These are phyloP conservation scores for Hypomesus transpacificus DNA, from an alignment of 2,113 vertebrate species.

Conservation along the genomic window DNA sequence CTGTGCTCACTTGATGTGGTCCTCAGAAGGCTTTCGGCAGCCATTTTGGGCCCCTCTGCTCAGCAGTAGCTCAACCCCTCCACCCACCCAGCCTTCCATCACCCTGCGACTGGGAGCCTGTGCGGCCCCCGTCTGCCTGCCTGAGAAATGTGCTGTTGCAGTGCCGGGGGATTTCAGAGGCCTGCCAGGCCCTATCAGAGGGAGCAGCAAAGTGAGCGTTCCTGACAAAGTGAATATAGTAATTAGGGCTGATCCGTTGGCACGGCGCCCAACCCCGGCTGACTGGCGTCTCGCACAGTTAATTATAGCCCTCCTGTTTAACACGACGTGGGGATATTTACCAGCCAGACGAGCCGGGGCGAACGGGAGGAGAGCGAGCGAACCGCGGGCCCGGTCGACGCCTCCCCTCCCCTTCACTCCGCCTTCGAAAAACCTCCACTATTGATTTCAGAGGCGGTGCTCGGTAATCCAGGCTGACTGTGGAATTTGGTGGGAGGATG, in stretches of 20 bases:
- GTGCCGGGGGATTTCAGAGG: slow-evolving; percentile 38
- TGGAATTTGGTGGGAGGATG: slow-evolving; percentile 17
- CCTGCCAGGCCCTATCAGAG: slow-evolving; percentile 78
- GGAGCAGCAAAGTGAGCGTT: slow-evolving; percentile 76
- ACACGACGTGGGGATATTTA: slow-evolving; percentile 64
- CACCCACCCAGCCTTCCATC: slow-evolving; percentile 6
- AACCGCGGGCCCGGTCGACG: not conserved
- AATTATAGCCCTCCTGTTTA: slow-evolving; percentile 76
- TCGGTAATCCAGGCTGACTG: slow-evolving; percentile 12
- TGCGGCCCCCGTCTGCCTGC: not conserved
- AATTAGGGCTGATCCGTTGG: slow-evolving; percentile 87
- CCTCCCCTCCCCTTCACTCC: no score
- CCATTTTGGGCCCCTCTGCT: not conserved
- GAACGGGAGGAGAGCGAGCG: not conserved
- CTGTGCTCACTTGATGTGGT: not conserved
- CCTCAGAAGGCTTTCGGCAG: not conserved
- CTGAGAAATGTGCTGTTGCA: slow-evolving; percentile 19
- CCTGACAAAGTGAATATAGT: slow-evolving; percentile 80
- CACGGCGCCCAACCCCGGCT: slow-evolving; percentile 68
- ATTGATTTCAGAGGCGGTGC: slow-evolving; percentile 23
- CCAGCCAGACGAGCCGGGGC: slow-evolving; percentile 54
- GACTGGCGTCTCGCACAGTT: slow-evolving; percentile 75
- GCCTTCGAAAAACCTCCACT: not conserved
- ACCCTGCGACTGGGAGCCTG: not conserved
- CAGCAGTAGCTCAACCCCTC: not conserved